These are phyloP conservation scores for Drosophila nigrodunni DNA, from an alignment of 1,140 invertebrate species.

Conservation along the genomic window DNA sequence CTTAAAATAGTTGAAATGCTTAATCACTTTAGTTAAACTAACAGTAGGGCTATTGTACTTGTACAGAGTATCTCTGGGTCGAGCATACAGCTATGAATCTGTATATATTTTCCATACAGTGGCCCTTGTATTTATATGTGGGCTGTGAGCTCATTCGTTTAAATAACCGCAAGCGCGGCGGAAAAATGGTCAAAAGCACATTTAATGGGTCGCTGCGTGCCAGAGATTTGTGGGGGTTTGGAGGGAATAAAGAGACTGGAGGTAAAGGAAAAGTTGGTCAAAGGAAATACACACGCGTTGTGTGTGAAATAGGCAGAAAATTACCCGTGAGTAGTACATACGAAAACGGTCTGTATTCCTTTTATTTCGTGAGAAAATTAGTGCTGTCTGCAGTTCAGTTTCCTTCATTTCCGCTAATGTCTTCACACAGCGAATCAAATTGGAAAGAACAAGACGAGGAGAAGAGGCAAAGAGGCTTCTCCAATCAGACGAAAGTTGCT, in stretches of 20 bases:
- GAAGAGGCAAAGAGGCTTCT: conserved; percentile 60
- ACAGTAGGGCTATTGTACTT: neutral
- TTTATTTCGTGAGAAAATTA: neutral
- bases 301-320: conserved; percentile 16
- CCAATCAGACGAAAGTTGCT: conserved; percentile 73
- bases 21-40: neutral
- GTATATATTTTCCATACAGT: neutral
- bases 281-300: conserved; percentile 8
- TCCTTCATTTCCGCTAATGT: conserved; percentile 50
- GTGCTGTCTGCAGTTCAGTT: conserved; percentile 30
- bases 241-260: too few species aligned
- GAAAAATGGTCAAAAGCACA: conserved; percentile 73
- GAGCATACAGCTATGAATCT: neutral
- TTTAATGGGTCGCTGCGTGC: conserved; percentile 64
- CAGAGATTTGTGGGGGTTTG: neutral
- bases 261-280: conserved; percentile 34
- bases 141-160: conserved; percentile 39
- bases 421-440: conserved; percentile 74
- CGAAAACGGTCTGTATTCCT: neutral
- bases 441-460: conserved; percentile 53
- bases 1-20: too few species aligned
- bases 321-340: conserved; percentile 21
- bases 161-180: conserved; percentile 72
- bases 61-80: conserved; percentile 2
- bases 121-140: neutral